Conservation (phyloP, 2,113 vertebrate genomes). For the Myxocyprinus asiaticus region DNA sequence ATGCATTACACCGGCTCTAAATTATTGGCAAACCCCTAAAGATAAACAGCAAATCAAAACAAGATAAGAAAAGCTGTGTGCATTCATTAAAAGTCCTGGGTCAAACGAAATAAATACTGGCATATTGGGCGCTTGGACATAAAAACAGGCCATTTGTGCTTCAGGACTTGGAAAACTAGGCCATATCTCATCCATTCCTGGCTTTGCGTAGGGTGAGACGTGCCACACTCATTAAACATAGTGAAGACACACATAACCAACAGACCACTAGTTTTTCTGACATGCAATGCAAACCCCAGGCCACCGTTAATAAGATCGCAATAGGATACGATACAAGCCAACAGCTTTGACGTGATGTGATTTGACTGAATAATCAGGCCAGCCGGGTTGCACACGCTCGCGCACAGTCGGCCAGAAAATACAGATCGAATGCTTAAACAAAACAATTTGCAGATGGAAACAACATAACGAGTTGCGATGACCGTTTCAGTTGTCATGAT, state of each 20-base stretch:
- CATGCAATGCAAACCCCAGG: neutral
- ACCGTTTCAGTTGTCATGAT: slow-evolving; percentile 17
- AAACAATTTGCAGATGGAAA: too few species aligned
- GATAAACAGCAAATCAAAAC: too few species aligned
- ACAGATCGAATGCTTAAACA: too few species aligned
- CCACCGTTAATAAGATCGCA: slow-evolving; percentile 8
- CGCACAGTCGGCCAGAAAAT: too few species aligned
- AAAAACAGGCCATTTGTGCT: slow-evolving; percentile 53
- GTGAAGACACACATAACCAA: neutral
- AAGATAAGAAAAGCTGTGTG: too few species aligned
- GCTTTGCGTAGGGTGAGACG: neutral
- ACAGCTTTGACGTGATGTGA: neutral
- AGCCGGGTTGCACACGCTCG: neutral
- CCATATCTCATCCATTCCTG: slow-evolving; percentile 35
- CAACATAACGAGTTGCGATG: neutral
- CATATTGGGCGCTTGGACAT: slow-evolving; percentile 2
- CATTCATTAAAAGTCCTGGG: too few species aligned
- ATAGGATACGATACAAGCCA: neutral
- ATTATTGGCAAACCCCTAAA: too few species aligned
- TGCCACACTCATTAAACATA: neutral
- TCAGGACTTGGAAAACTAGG: slow-evolving; percentile 48
- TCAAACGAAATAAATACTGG: too few species aligned
- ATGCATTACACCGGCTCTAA: too few species aligned
- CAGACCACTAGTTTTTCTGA: neutral
- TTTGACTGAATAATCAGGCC: slow-evolving; percentile 14